A percentile compares a stretch with the other conserved stretches of the same genome.
phyloP scores from a whole-genome alignment of 2,797 vertebrate genomes.

The Tadarida brasiliensis region DNA sequence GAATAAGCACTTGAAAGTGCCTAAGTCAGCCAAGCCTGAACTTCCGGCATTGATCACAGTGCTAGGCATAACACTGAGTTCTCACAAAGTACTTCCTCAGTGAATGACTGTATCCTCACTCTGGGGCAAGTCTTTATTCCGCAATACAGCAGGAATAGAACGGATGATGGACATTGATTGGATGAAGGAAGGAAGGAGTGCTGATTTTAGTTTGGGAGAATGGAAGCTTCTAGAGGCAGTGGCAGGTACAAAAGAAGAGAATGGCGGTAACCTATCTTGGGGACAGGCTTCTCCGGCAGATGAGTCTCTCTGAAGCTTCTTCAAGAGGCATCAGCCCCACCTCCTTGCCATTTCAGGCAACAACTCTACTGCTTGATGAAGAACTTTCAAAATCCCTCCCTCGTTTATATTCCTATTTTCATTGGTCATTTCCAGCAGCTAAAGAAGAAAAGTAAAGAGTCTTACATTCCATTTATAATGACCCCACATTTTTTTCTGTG shows the following conservation, averaged over 20 bases:
- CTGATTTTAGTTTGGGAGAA: neutral
- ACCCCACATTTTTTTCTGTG: neutral
- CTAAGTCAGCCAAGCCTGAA: neutral
- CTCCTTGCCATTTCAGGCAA: conserved; percentile 4
- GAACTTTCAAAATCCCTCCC: neutral
- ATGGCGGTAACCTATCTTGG: fast-evolving
- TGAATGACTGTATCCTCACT: neutral
- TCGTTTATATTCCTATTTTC: conserved; percentile 43
- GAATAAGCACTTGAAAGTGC: neutral
- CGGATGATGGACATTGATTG: neutral
- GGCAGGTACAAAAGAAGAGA: neutral
- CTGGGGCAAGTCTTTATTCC: neutral
- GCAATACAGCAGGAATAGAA: neutral
- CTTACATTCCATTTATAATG: conserved; percentile 19
- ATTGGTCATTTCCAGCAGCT: conserved; percentile 60
- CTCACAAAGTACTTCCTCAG: neutral
- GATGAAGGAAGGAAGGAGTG: neutral
- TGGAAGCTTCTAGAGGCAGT: neutral
- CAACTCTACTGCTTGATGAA: neutral
- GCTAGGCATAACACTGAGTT: neutral
- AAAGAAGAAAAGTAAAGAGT: conserved; percentile 16
- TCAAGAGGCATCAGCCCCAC: neutral
- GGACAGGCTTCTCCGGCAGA: neutral
- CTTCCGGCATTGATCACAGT: neutral
- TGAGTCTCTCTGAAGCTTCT: neutral